phyloP scores from a whole-genome alignment of 2,113 vertebrate species.

The Onychorhynchus coronatus region DNA sequence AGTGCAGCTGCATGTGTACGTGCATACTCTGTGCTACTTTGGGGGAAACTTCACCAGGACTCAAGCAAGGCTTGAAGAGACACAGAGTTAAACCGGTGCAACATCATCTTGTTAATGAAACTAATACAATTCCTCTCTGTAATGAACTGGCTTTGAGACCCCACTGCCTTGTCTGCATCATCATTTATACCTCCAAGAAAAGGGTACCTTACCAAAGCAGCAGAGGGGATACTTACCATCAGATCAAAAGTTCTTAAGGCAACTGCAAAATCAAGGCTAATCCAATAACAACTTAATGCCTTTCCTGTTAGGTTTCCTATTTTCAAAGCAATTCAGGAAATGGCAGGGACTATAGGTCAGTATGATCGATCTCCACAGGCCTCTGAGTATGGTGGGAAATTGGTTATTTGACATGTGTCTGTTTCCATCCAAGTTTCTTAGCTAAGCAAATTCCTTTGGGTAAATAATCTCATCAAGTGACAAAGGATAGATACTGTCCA shows the following conservation, averaged over 20 bases:
- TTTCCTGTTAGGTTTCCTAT: conserved; percentile 1
- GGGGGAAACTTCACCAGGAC: not conserved
- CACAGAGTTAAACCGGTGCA: not conserved
- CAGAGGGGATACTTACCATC: not conserved
- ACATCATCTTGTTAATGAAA: not conserved
- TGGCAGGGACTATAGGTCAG: not conserved
- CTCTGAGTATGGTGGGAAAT: not conserved
- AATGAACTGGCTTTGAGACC: not conserved
- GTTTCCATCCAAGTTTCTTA: not conserved
- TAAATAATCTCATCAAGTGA: not conserved
- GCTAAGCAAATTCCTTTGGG: not conserved
- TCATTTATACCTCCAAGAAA: not conserved
- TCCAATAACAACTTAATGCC: not conserved
- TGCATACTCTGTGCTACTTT: not conserved
- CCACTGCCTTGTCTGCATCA: not conserved
- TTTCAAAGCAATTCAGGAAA: not conserved
- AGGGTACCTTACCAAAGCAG: not conserved
- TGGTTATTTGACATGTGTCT: not conserved
- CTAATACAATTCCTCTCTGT: not conserved
- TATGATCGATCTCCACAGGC: not conserved
- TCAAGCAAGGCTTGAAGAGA: not conserved
- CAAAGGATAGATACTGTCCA: not conserved
- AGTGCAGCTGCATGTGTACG: not conserved
- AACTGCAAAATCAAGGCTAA: not conserved
- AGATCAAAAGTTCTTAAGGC: not conserved